These are phyloP conservation scores for Noctua janthe DNA, from an alignment of 2,888 invertebrate genomes.

Conservation along the genomic window DNA sequence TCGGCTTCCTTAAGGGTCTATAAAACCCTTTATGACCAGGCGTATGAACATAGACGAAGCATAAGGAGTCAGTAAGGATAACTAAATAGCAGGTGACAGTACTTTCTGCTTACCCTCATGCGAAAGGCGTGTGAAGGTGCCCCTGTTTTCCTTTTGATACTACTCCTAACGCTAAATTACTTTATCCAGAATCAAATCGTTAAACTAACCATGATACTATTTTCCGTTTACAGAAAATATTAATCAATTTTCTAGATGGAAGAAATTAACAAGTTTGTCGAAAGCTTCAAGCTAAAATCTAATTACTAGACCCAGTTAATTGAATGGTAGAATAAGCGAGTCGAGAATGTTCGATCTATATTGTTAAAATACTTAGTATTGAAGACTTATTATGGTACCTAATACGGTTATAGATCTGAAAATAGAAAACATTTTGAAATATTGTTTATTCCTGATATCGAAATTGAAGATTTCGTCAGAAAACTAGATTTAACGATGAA, in stretches of 20 bases:
- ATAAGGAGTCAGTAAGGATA: background rate
- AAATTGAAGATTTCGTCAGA: background rate
- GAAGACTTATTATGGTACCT: background rate
- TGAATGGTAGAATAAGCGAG: conserved; percentile 20
- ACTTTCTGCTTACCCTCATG: background rate
- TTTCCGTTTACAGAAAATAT: conserved; percentile 41
- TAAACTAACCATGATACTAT: conserved; percentile 38
- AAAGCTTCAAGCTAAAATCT: conserved; percentile 37
- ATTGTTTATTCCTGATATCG: background rate
- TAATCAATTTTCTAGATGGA: conserved; percentile 45
- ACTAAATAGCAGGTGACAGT: too few relatives aligned
- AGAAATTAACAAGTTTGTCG: conserved; percentile 41
- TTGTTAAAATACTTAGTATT: background rate
- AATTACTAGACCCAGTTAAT: conserved; percentile 37
- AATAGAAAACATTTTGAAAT: background rate
- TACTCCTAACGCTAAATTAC: background rate
- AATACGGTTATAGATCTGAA: background rate
- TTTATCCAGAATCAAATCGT: conserved; percentile 34
- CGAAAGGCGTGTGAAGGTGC: background rate
- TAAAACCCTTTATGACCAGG: background rate
- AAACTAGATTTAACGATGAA: background rate
- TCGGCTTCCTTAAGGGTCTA: too few relatives aligned
- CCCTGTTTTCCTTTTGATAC: conserved; percentile 21
- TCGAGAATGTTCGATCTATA: background rate
- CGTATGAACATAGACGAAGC: background rate